Base-by-base conservation (phyloP, 2,113 vertebrate species). In the Poeciliopsis retropinna region DNA sequence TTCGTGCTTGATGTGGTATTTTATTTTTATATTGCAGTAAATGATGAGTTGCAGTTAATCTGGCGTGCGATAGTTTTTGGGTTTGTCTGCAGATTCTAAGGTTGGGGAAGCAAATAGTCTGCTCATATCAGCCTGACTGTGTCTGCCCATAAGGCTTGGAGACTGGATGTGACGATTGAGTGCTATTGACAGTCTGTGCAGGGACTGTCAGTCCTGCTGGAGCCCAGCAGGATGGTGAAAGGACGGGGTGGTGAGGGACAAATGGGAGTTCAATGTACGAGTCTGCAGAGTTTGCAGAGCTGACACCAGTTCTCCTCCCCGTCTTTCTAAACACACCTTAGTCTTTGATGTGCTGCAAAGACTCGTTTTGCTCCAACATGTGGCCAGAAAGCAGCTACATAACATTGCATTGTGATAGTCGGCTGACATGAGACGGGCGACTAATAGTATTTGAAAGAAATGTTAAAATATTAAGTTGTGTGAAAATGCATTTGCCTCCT, bases 161-260 rank as follows among this genome's bases (percentile, higher is more conserved):
- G 92, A 88, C 92, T 92, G 86, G 87, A 91, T 91, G 89, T 91
- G 85, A 92, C 93, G 89, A 90, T 89, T 92, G 86, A 91, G 91
- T 93, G 90, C 76, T 90, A 90, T 81, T 91, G 87, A 91, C 83
- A 77, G 85, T 90, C 92, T 92, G 80, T 81, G 76, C 67, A 29
- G 65, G 64, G 77, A 72, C 81, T 86, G 83, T 88, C 90, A 89
- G 88, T 84, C 90, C 85, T 64, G 5, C 82, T 92, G 91, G 92
- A 92, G 88, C 91, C 91, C 87, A 83, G 88, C 74, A 79, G 82
- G 87, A 83, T 76, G 72, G 30, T 51, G 31, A 22, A 44, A 41
- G 71, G 28, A 13, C 4, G 28, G 29, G 69, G 47, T 63, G 60
- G 15, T 8, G n/a, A 12, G 68, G 37, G 64, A 39, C 73, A 87